Evolutionary conservation across 2,888 invertebrate genomes (phyloP), one percentile per base, ranked within the genome.

Genomic region (Gandaritis pyraliata): DNA sequence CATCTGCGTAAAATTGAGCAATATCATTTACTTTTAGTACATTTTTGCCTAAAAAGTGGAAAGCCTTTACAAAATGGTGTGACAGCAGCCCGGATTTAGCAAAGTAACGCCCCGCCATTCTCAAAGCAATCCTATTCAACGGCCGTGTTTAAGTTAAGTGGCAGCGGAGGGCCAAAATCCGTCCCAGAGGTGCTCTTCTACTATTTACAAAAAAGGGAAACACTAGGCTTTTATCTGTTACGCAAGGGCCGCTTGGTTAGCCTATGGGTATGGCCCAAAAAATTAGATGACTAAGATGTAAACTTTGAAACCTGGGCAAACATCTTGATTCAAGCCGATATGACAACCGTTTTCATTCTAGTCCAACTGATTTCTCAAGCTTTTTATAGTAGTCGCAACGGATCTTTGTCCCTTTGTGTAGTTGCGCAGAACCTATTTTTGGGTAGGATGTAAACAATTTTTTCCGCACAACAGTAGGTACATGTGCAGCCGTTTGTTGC

Each of bases 131-230:
- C 72, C 69, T 72, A 77, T 76, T 72, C 73, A 77, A 71, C 70
- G 71, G 70, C 58, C 71, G 74, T 76, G 75, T 77, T 78, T 80
- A 76, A 75, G 68, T 76, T 78, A 80, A 80, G 78, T 78, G 75
- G 73, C 72, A 70, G 75, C 73, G 71, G 68, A 74, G 75, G 71
- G 65, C 63, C 66, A 61, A 58, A 65, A 71, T 61, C 64, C 63
- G 54, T 65, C 69, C 71, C 69, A 48, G 48, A 58, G 64, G 66
- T 61, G 56, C 66, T 64, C 64, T 66, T 48, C 50, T 65, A 63
- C 64, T 69, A 65, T 69, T 69, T 66, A 69, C 66, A 66, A 60
- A 69, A 55, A 66, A 61, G 61, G 55, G 66, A 68, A 69, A 64
- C 54, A 64, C 65, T 65, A 61, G 61, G 58, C 63, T 55, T 61